Conservation (phyloP, 37 sponge, comb jelly and placozoan species). For the Amphimedon queenslandica region DNA sequence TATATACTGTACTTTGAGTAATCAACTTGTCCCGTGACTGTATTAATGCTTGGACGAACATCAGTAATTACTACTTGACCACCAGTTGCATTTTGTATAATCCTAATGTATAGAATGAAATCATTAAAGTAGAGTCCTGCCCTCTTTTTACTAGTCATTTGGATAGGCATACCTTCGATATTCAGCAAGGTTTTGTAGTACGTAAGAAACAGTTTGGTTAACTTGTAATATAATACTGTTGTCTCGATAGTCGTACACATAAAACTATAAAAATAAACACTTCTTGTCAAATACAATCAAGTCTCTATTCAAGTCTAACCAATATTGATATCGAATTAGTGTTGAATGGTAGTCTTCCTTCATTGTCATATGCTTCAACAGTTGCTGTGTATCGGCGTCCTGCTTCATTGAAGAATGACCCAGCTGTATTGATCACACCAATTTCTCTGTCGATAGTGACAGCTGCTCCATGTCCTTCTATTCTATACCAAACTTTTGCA, state of each 20-base stretch:
- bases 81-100: no score
- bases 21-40: no score
- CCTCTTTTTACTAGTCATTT: no score
- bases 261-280: neutral
- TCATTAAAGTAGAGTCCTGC: no score
- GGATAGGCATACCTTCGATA: no score
- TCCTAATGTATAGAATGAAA: no score
- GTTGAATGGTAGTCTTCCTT: constrained; percentile 21
- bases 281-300: neutral
- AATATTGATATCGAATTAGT: neutral
- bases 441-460: constrained; percentile 34
- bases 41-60: no score
- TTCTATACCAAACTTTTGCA: constrained; percentile 18
- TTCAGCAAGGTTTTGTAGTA: no score
- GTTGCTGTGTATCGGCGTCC: constrained; percentile 4
- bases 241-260: neutral
- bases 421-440: constrained; percentile 39
- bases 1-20: no score
- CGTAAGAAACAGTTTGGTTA: neutral
- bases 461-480: constrained; percentile 6
- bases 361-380: constrained; percentile 39
- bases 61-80: neutral
- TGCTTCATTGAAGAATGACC: constrained; percentile 14
- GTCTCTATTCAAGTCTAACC: neutral
- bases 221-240: neutral